Evolutionary conservation across 2,888 invertebrate species (phyloP), one percentile per base, ranked within the genome.

Genomic region (Adineta ricciae): DNA sequence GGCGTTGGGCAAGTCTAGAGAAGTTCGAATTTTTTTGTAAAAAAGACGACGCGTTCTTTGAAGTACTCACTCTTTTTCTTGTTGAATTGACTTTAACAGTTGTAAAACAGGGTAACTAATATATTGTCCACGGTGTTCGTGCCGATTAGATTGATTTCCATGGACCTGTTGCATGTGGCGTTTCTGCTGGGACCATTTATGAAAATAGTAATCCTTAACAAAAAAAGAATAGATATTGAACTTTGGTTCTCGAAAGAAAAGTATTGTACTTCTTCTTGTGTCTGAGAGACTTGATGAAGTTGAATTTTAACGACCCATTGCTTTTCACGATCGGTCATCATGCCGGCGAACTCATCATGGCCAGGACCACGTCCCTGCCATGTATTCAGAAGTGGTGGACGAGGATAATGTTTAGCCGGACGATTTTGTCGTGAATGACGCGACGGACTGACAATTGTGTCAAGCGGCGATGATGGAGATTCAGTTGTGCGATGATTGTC

Each of bases 291-390:
- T 89, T 97, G 97, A 86, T 96, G 90, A 90, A 96, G 92, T 90
- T 98, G 98, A 87, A 99, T 97, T 89, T 96, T 96, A 87, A 96
- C 93, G 19, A 99, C 92, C 96, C 97, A 97, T 88, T 97, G 96
- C 88, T 97, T 96, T 90, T 99, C 98, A 46, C 95, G 93, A 87
- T 93, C 93, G 24, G 95, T 95, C 98, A 99, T 98, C 16, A 98
- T 92, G 0, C 96, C 97, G 0, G 94, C 94, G 89, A 95, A 96
- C 82, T 88, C 88, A 87, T 90, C 90, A 27, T 87, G 86, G 19
- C 32, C 32, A 46, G 72, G 24, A 73, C 84, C 64, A 50, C 73
- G 64, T 24, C 36, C 83, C 32, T 46, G 73, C 84, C 46, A 84
- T n/a, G 52, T 83, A 82, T 38, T 78, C 4, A 78, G 41, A 78